Base-by-base conservation (phyloP, 1,140 invertebrate species). In the Apis florea region DNA sequence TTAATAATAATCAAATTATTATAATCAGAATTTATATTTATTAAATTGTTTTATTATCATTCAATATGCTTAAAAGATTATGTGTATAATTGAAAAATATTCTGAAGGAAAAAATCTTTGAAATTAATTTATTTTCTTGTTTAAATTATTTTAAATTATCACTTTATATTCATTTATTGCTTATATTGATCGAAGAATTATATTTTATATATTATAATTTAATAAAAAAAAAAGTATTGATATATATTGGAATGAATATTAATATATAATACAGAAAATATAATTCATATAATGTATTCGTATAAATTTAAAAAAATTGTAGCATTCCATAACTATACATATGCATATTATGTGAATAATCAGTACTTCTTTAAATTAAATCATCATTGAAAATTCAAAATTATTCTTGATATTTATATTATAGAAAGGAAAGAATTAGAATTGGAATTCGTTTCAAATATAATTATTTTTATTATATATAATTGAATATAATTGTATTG, bases 321-420 rank as follows among this genome's bases (percentile, higher is more conserved):
- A 2, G 5, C 58, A 79, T 79, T 79, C 56, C 61, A 64, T 17
- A 67, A 59, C 24, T 26, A 56, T 31, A 53, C 54, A 63, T 40
- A 5, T 58, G 31, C 68, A 54, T 63, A 58, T 54, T 56, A 24
- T 56, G 66, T 56, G 53, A 77, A 77, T 70, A 61, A 76, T 70
- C 58, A 31, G 73, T 66, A 66, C 21, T 49, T 73, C 66, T 82
- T 77, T 54, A 54, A 76, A 77, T 77, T 70, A 69, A 47, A 17
- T 70, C 26, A 19, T 17, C 40, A n/a, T 40, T 17, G 49, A 2
- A 63, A 53, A 17, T 21, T 79, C 79, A 63, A 81, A 78, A 79
- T 73, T 54, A 17, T 66, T 73, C 24, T 31, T 71, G 26, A 10
- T 13, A 24, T 3, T 0, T 24, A 13, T 19, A 49, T 10, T 53